Base-by-base conservation (phyloP, 2,113 vertebrate species). In the Megalops atlanticus region DNA sequence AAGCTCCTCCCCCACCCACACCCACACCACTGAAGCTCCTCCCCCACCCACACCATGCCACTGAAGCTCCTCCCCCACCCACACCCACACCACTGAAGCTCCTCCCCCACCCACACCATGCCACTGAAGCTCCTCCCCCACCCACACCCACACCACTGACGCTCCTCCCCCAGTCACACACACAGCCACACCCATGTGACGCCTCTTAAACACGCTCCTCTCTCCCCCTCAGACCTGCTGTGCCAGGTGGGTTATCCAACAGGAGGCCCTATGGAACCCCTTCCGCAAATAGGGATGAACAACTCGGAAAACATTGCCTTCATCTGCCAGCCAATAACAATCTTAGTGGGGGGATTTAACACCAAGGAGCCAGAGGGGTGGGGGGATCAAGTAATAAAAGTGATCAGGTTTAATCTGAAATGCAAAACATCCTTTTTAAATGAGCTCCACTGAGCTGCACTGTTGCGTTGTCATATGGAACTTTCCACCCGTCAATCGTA, bases 301-400 rank as follows among this genome's bases (percentile, higher is more conserved):
- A 75, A 83, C 76, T 77, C 85, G 83, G 87, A 89, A 83, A 81
- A 83, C 85, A 79, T 82, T 80, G 35, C 69, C 2, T 69, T 79
- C 68, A 35, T 43, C 64, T 64, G 73, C 35, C 2, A 0, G 0
- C 83, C 86, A 82, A 86, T 88, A 84, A 47, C n/a, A n/a, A n/a
- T n/a, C n/a, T n/a, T n/a, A n/a, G n/a, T n/a, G n/a, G 73, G 15
- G 84, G 76, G 75, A 33, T 31, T 38, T 77, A 77, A 77, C 16
- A 45, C 73, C 8, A 35, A 33, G 4, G 27, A 39, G 33, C 21
- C 36, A 12, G 58, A 64, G 18, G 7, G 18, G 47, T 49, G 47
- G 18, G n/a, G n/a, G n/a, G n/a, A n/a, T n/a, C n/a, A n/a, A n/a
- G 74, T 83, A 86, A 84, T 92, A 91, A 91, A 92, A 90, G 85